These are phyloP conservation scores for Saguinus imperator DNA, from an alignment of 2,113 vertebrate species.

Conservation along the genomic window DNA sequence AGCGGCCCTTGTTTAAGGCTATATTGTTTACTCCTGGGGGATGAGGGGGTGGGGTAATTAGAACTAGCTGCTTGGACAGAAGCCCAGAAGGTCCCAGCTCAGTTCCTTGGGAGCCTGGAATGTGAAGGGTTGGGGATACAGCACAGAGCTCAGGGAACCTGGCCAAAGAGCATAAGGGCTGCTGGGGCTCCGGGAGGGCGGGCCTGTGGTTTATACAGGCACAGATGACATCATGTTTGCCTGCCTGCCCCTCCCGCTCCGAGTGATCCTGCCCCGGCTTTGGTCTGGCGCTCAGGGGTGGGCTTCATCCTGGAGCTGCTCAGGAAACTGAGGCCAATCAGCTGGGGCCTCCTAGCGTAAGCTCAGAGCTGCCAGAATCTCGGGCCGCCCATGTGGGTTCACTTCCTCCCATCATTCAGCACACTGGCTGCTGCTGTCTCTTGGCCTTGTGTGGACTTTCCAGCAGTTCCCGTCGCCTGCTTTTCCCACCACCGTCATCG, in stretches of 20 bases:
- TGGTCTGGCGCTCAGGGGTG: background rate
- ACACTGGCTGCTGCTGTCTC: background rate
- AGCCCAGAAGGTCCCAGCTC: slow-evolving; percentile 50
- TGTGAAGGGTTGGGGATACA: background rate
- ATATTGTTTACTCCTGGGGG: slow-evolving; percentile 64
- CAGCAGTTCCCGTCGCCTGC: background rate
- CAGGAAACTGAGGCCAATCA: background rate
- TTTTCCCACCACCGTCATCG: background rate
- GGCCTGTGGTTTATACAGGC: slow-evolving; percentile 57
- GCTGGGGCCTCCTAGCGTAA: background rate
- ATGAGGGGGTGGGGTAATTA: background rate
- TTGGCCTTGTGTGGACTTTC: background rate
- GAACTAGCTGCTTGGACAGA: slow-evolving; percentile 41
- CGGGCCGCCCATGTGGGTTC: background rate
- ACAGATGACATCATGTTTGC: slow-evolving; percentile 73
- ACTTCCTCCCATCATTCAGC: background rate
- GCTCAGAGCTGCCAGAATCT: background rate
- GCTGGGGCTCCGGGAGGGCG: slow-evolving; percentile 31
- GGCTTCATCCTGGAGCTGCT: background rate
- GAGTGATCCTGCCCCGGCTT: background rate
- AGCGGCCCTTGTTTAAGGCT: slow-evolving; percentile 44
- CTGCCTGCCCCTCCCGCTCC: background rate
- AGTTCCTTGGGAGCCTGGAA: slow-evolving; percentile 53
- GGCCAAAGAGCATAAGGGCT: background rate
- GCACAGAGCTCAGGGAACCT: slow-evolving; percentile 22